A percentile compares a stretch with the other conserved stretches of the same genome.
These are phyloP conservation scores for Luperina nickerlii DNA, from an alignment of 2,888 invertebrate genomes.

Conservation along the genomic window DNA sequence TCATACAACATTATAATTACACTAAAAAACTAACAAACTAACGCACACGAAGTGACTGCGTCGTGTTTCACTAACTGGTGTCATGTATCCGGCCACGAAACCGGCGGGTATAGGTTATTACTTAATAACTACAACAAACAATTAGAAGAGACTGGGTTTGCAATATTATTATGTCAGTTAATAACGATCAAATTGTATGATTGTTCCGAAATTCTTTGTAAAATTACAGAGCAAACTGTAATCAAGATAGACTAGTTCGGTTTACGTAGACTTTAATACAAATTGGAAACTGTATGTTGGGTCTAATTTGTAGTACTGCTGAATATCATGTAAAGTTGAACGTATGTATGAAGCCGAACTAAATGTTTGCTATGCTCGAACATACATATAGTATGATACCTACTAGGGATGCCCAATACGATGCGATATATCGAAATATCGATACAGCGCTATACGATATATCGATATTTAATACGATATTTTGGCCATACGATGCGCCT, in stretches of 20 bases:
- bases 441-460: too few relatives aligned
- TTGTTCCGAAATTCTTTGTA: not conserved
- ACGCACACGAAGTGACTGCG: too few relatives aligned
- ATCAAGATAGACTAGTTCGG: not conserved
- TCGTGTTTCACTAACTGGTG: too few relatives aligned
- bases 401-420: too few relatives aligned
- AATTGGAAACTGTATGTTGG: conserved; percentile 1
- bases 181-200: not conserved
- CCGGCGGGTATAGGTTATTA: too few relatives aligned
- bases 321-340: conserved; percentile 1
- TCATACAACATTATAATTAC: too few relatives aligned
- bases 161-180: not conserved
- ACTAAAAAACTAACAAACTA: too few relatives aligned
- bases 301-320: conserved; percentile 9
- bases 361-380: conserved; percentile 3
- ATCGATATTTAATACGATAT: too few relatives aligned
- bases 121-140: not conserved
- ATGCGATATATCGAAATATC: too few relatives aligned
- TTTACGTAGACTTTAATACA: not conserved
- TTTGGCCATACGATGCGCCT: too few relatives aligned
- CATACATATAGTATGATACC: too few relatives aligned
- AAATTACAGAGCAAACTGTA: not conserved
- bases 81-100: too few relatives aligned
- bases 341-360: not conserved
- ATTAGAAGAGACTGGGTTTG: not conserved